Evolutionary conservation across 2,113 vertebrate species (phyloP).

Genomic region (Brachyhypopomus gauderio): DNA sequence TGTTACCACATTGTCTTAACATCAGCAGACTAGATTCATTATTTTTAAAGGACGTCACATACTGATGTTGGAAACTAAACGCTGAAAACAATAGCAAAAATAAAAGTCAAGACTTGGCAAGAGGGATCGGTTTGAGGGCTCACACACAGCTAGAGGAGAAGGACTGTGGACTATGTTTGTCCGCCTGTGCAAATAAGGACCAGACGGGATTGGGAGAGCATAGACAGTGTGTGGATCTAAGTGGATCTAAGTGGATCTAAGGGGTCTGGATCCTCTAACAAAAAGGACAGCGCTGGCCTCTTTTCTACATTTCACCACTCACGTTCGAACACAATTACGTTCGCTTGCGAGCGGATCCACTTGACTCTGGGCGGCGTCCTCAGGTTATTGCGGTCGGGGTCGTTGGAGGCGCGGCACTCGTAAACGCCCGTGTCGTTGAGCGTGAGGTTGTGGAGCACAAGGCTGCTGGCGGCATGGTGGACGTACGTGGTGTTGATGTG

Average conservation of each 20-base stretch:
- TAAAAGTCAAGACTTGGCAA: slow-evolving; percentile 41
- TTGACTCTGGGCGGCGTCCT: slow-evolving; percentile 89
- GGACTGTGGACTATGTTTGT: background rate
- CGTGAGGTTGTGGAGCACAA: slow-evolving; percentile 79
- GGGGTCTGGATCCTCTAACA: slow-evolving; percentile 53
- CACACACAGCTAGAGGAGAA: slow-evolving; percentile 33
- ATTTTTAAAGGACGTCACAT: slow-evolving; percentile 7
- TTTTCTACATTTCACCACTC: slow-evolving; percentile 78
- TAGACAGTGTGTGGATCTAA: slow-evolving; percentile 66
- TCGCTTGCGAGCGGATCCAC: slow-evolving; percentile 95
- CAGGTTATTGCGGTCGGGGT: slow-evolving; percentile 92
- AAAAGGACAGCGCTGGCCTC: slow-evolving; percentile 49
- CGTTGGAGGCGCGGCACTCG: slow-evolving; percentile 94
- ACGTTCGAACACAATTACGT: slow-evolving; percentile 92
- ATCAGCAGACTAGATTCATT: background rate
- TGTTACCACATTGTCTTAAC: background rate
- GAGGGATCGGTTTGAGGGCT: slow-evolving; percentile 30
- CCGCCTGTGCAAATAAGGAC: slow-evolving; percentile 11
- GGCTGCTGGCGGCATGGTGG: slow-evolving; percentile 82
- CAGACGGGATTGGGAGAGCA: slow-evolving; percentile 54
- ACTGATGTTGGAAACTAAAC: too few species aligned
- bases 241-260: too few species aligned
- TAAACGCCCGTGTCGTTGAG: slow-evolving; percentile 85
- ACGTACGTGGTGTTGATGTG: slow-evolving; percentile 87
- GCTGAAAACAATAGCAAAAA: slow-evolving; percentile 20